Evolutionary conservation across 2,888 invertebrate genomes (phyloP), one percentile per base, ranked within the genome.

Genomic region (Drosophila antonietae): DNA sequence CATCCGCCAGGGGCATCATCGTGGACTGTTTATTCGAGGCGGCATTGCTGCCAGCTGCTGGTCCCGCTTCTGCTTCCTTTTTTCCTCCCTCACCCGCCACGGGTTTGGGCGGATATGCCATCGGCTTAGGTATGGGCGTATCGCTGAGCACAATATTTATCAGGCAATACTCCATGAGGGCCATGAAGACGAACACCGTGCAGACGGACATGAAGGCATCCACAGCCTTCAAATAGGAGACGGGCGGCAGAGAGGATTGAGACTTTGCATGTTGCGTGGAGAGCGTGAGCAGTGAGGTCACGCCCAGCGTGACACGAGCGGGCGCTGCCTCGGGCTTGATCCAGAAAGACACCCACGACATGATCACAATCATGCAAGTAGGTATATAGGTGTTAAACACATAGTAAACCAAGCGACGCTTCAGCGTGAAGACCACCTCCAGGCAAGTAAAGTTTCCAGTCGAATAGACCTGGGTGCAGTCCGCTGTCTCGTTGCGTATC

Each of bases 261-360:
- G 97, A 97, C 93, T 98, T 98, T 15, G 98, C 98, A 92, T 98
- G 98, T 90, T 98, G 98, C 3, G 98, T 98, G 15, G 97, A 97
- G 3, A 98, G 93, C 3, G 98, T 98, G 58, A 98, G 94, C 46
- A 98, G 93, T 37, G 97, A 97, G 69, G 98, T 98, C 68, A 98
- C 98, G 20, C 98, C 98, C 0, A 98, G 94, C 0, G 98, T 98
- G 33, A 98, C 98, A 7, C 98, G 94, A 23, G 98, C 98, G 0
- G 98, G 98, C 6, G 97, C 97, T 0, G 98, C 98, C 93, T 98
- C 98, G 0, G 97, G 97, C 91, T 97, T 97, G 86, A 98, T 97
- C 98, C 98, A 98, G 93, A 98, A 98, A 0, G 97, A 97, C 6
- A 98, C 97, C 98, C 98, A 98, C 95, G 98, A 98, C 97, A 98